A percentile compares a stretch with the other conserved stretches of the same genome.
phyloP scores from a whole-genome alignment of 2,113 vertebrate species.

The Phasianus colchicus region DNA sequence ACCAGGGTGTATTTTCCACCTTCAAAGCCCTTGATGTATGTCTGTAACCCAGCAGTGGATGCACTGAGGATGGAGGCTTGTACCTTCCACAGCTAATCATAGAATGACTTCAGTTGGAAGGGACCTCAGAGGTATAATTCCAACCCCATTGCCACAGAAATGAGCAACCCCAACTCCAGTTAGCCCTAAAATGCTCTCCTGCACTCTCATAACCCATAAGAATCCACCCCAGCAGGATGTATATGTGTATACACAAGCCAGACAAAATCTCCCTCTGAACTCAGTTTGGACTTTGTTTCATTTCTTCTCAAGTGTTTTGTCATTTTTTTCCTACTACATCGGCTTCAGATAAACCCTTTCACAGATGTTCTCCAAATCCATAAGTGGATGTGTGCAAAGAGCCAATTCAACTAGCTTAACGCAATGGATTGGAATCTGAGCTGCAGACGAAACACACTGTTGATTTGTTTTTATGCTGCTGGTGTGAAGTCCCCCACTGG shows the following conservation, averaged over 20 bases:
- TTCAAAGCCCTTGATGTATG: fast-evolving
- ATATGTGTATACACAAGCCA: neutral
- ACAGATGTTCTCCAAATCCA: neutral
- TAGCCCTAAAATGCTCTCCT: neutral
- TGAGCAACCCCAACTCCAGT: neutral
- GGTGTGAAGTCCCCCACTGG: neutral
- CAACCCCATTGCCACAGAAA: too few relatives aligned
- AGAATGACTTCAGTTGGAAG: too few relatives aligned
- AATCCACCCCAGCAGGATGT: neutral
- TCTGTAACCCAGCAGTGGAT: neutral
- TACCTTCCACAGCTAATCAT: neutral
- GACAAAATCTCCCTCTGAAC: neutral
- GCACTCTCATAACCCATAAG: neutral
- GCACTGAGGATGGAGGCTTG: neutral
- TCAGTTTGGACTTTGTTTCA: neutral
- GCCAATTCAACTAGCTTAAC: neutral
- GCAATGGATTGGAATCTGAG: neutral
- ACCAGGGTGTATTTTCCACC: neutral
- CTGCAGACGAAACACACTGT: neutral
- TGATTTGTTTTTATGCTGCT: neutral
- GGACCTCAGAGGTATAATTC: too few relatives aligned
- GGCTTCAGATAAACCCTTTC: neutral
- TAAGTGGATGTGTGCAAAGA: neutral
- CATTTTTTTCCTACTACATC: neutral
- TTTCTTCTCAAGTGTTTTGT: neutral